These are phyloP conservation scores for Salvelinus namaycush DNA, from an alignment of 2,113 vertebrate genomes.

Conservation along the genomic window DNA sequence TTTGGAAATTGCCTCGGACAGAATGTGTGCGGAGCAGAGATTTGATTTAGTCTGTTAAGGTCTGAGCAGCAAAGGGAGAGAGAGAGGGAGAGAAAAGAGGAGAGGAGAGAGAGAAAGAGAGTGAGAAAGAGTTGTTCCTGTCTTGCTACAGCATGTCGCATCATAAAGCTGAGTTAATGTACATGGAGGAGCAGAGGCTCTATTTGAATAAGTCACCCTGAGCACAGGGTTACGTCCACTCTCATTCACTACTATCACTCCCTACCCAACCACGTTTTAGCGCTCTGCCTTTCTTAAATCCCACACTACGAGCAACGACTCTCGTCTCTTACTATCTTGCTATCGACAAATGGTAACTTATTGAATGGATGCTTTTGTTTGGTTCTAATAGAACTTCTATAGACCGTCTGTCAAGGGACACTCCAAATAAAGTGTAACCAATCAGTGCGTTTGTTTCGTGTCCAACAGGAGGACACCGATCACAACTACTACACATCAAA, in stretches of 20 bases:
- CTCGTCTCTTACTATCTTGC: not conserved
- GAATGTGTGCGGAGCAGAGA: not conserved
- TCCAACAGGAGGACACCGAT: constrained; percentile 87
- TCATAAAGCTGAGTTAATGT: constrained; percentile 22
- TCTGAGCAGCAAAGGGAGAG: not conserved
- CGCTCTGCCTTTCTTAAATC: not conserved
- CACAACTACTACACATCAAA: constrained; percentile 97
- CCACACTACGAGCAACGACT: not conserved
- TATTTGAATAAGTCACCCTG: constrained; percentile 20
- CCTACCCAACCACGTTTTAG: not conserved
- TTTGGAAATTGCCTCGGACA: too few species aligned
- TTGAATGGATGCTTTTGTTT: too few species aligned
- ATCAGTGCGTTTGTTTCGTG: constrained; percentile 9
- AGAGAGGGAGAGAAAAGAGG: too few species aligned
- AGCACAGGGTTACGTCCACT: not conserved
- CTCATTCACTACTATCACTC: not conserved
- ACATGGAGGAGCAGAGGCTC: constrained; percentile 1
- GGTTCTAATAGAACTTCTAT: too few species aligned
- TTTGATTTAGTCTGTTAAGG: not conserved
- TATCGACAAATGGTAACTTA: too few species aligned
- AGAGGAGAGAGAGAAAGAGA: too few species aligned
- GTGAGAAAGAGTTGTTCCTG: not conserved
- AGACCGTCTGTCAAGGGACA: too few species aligned
- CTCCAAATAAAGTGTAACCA: too few species aligned
- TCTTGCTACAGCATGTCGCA: not conserved